A percentile compares a stretch with the other conserved stretches of the same genome.
Evolutionary conservation across 2,888 invertebrate genomes (phyloP).

Genomic region (Carcina quercana): DNA sequence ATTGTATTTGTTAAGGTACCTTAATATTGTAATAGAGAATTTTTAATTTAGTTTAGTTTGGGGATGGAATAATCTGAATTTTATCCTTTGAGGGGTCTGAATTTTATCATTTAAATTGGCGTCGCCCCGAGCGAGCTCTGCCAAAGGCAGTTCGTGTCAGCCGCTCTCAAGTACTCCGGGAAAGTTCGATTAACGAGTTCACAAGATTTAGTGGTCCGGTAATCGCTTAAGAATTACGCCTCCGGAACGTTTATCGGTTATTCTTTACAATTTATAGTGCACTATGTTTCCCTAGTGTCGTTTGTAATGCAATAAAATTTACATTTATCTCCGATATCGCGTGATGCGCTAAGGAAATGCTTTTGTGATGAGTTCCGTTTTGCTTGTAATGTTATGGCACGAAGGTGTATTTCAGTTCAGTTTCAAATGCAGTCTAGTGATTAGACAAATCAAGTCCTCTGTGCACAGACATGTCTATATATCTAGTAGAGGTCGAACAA

Average conservation of each 20-base stretch:
- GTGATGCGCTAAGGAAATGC: too few relatives aligned
- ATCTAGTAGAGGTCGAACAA: too few relatives aligned
- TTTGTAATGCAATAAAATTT: too few relatives aligned
- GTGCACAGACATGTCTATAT: too few relatives aligned
- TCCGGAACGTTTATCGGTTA: slow-evolving; percentile 36
- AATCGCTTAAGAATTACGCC: slow-evolving; percentile 61
- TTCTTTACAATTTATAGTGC: slow-evolving; percentile 31
- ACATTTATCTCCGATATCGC: too few relatives aligned
- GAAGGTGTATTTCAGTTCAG: too few relatives aligned
- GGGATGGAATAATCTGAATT: slow-evolving; percentile 46
- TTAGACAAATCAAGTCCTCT: too few relatives aligned
- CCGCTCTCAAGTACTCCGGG: slow-evolving; percentile 52
- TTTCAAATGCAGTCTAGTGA: too few relatives aligned
- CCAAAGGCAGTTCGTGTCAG: slow-evolving; percentile 66
- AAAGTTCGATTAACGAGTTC: slow-evolving; percentile 70
- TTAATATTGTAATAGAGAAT: slow-evolving; percentile 12
- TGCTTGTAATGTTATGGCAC: too few relatives aligned
- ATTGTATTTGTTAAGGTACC: too few relatives aligned
- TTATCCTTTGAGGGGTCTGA: slow-evolving; percentile 58
- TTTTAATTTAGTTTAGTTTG: slow-evolving; percentile 42
- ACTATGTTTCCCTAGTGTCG: not conserved
- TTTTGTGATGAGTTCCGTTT: too few relatives aligned
- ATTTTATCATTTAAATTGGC: slow-evolving; percentile 70
- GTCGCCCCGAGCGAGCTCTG: slow-evolving; percentile 45
- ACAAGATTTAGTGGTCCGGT: slow-evolving; percentile 60